Evolutionary conservation across 2,888 invertebrate species (phyloP).

Genomic region (Apamea crenata): DNA sequence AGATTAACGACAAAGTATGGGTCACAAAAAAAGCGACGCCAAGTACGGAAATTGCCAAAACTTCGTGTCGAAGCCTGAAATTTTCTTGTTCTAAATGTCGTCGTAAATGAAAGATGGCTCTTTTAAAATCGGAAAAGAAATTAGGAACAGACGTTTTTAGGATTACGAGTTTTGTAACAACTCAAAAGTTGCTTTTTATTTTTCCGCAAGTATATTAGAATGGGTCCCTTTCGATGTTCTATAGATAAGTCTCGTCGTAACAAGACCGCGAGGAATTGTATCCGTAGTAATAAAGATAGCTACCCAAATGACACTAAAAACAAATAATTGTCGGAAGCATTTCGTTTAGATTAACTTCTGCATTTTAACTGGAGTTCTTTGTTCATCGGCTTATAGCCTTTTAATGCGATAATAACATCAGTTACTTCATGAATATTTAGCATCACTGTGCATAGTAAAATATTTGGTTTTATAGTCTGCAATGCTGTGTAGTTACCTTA

Average conservation of each 20-base stretch:
- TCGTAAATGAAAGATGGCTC: constrained; percentile 90
- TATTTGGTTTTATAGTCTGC: constrained; percentile 22
- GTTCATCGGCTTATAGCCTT: constrained; percentile 44
- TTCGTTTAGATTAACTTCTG: constrained; percentile 60
- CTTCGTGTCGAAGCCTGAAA: constrained; percentile 89
- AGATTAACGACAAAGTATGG: constrained; percentile 89
- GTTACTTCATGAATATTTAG: constrained; percentile 51
- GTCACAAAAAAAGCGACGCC: constrained; percentile 87
- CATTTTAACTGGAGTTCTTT: constrained; percentile 50
- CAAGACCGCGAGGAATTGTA: constrained; percentile 58
- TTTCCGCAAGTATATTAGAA: constrained; percentile 65
- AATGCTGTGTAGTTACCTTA: constrained; percentile 3
- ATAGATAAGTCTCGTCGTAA: constrained; percentile 54
- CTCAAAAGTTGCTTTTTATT: constrained; percentile 78
- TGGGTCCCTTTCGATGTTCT: constrained; percentile 35
- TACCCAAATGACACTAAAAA: constrained; percentile 57
- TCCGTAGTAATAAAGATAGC: constrained; percentile 58
- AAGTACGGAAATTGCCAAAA: constrained; percentile 89
- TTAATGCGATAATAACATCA: constrained; percentile 40
- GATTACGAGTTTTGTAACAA: constrained; percentile 87
- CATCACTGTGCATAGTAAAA: constrained; percentile 15
- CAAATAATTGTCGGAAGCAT: constrained; percentile 57
- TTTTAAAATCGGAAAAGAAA: constrained; percentile 90
- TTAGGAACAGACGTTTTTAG: constrained; percentile 89
- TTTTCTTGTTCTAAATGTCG: constrained; percentile 89